Percentiles rank a stretch among this genome's conserved stretches.
phyloP scores from a whole-genome alignment of 2,113 vertebrate species.

The Cricetomys ansorgei region DNA sequence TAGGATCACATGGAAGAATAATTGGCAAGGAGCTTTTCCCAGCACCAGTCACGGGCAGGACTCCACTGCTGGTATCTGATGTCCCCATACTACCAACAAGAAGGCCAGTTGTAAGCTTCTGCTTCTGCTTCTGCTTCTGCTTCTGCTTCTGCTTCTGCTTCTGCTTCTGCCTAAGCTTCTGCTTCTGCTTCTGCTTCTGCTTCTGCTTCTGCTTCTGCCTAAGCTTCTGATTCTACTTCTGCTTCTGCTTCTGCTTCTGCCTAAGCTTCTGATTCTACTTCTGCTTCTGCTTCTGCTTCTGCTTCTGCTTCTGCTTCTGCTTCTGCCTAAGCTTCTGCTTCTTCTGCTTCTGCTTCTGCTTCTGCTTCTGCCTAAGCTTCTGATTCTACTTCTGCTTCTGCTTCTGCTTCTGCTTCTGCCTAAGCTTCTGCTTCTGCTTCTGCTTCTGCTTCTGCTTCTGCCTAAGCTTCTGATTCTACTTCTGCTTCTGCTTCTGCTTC shows the following conservation, averaged over 20 bases:
- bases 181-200: neutral
- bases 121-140: neutral
- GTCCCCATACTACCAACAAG: neutral
- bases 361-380: no score
- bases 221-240: neutral
- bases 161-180: no score
- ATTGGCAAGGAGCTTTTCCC: neutral
- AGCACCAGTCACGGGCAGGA: neutral
- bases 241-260: no score
- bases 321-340: no score
- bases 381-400: neutral
- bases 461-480: neutral
- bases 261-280: neutral
- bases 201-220: no score
- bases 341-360: neutral
- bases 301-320: neutral
- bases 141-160: neutral
- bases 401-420: neutral
- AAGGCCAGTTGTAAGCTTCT: neutral
- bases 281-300: no score
- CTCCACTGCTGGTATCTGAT: neutral
- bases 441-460: no score
- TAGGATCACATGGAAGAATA: neutral
- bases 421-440: no score
- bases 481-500: no score